A percentile compares a stretch with the other conserved stretches of the same genome.
Evolutionary conservation across 2,888 invertebrate species (phyloP).

Genomic region (Rhogogaster chlorosoma): DNA sequence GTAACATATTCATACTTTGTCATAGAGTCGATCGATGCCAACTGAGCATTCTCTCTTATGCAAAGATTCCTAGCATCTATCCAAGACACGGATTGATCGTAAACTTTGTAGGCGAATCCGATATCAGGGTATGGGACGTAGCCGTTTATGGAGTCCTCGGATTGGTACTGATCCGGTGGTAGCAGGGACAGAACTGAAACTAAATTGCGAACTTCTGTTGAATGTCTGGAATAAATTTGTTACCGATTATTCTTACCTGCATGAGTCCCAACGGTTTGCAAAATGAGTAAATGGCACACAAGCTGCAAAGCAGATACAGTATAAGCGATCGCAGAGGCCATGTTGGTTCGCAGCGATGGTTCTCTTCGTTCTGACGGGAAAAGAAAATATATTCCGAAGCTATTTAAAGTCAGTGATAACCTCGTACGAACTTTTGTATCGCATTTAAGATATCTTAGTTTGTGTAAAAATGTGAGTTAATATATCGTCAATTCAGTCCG

Average conservation of each 20-base stretch:
- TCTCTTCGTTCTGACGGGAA: neutral
- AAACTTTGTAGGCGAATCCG: slow-evolving; percentile 10
- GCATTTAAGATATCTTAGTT: neutral
- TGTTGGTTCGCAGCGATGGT: neutral
- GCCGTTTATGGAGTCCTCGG: neutral
- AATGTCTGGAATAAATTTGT: neutral
- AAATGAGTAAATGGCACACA: neutral
- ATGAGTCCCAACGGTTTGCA: neutral
- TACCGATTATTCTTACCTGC: neutral
- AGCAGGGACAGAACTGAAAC: neutral
- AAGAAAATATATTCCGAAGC: neutral
- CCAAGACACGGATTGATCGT: neutral
- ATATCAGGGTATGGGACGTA: slow-evolving; percentile 2
- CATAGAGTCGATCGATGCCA: slow-evolving; percentile 21
- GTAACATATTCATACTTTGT: neutral
- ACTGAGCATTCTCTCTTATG: neutral
- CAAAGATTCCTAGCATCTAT: neutral
- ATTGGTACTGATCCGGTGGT: neutral
- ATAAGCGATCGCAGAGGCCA: neutral
- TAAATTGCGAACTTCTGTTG: neutral
- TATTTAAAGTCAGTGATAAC: neutral
- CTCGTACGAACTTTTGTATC: neutral
- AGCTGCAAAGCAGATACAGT: neutral
- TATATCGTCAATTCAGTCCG: neutral
- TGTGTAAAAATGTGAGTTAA: neutral